phyloP scores from a whole-genome alignment of 2,888 invertebrate species.

The Rhamnusium bicolor region DNA sequence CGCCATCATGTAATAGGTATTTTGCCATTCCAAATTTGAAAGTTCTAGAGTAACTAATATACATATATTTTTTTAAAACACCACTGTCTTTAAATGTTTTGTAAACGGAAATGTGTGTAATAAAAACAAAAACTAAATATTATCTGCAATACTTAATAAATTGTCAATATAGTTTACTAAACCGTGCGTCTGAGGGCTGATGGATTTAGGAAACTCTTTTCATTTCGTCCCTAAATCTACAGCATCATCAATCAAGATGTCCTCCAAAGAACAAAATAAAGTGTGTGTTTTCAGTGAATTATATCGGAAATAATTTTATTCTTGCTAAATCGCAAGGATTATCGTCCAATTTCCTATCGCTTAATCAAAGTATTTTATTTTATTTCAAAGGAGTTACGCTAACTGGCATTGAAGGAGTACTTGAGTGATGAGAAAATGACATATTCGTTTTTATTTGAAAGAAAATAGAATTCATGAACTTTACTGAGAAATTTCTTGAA shows the following conservation, averaged over 20 bases:
- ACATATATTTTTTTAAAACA: too few species aligned
- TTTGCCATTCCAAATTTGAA: too few species aligned
- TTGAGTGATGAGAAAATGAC: not conserved
- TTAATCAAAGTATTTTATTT: conserved; percentile 2
- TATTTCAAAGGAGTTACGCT: not conserved
- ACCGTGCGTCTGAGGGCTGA: not conserved
- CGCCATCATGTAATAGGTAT: too few species aligned
- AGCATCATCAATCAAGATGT: conserved; percentile 15
- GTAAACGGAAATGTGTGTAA: too few species aligned
- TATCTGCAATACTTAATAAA: not conserved
- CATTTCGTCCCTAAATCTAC: not conserved
- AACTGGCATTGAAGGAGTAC: not conserved
- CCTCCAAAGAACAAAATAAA: conserved; percentile 14
- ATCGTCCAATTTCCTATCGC: not conserved
- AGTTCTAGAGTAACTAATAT: too few species aligned
- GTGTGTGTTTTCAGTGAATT: not conserved
- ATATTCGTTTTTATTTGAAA: not conserved
- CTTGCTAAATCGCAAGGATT: conserved; percentile 9
- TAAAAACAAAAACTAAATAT: not conserved
- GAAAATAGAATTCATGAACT: not conserved
- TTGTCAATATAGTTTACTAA: not conserved
- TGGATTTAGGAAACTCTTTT: conserved; percentile 10
- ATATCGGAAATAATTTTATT: conserved; percentile 20
- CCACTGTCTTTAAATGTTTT: too few species aligned
- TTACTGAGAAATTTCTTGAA: not conserved